These are phyloP conservation scores for Napeogenes sylphis DNA, from an alignment of 2,888 invertebrate species.

Conservation along the genomic window DNA sequence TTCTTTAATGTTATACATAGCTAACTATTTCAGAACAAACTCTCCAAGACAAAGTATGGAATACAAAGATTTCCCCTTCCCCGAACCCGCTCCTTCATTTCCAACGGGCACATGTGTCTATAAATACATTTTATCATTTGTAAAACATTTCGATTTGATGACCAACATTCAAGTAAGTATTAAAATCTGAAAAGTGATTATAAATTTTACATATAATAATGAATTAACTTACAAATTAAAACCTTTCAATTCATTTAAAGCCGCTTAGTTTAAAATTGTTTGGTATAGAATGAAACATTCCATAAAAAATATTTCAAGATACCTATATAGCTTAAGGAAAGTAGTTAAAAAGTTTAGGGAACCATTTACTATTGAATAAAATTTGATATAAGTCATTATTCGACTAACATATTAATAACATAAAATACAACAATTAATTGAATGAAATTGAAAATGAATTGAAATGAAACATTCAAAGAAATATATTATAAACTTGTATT, in stretches of 20 bases:
- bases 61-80: constrained; percentile 83
- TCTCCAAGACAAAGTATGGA: constrained; percentile 89
- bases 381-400: constrained; percentile 2
- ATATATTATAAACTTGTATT: too few relatives aligned
- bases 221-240: not conserved
- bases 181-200: not conserved
- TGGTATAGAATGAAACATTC: not conserved
- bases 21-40: constrained; percentile 78
- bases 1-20: too few relatives aligned
- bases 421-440: too few relatives aligned
- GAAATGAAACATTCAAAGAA: too few relatives aligned
- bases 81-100: constrained; percentile 80
- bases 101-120: constrained; percentile 81
- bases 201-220: not conserved
- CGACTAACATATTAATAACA: too few relatives aligned
- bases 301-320: not conserved
- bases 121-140: constrained; percentile 82
- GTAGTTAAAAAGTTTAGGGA: too few relatives aligned
- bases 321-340: too few relatives aligned
- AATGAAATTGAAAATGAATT: too few relatives aligned
- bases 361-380: not conserved
- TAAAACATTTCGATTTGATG: constrained; percentile 79
- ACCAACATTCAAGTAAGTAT: constrained; percentile 80
- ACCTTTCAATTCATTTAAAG: not conserved
- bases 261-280: too few relatives aligned